phyloP scores from a whole-genome alignment of 2,797 vertebrate genomes.

The Paedocypris micromegethes region DNA sequence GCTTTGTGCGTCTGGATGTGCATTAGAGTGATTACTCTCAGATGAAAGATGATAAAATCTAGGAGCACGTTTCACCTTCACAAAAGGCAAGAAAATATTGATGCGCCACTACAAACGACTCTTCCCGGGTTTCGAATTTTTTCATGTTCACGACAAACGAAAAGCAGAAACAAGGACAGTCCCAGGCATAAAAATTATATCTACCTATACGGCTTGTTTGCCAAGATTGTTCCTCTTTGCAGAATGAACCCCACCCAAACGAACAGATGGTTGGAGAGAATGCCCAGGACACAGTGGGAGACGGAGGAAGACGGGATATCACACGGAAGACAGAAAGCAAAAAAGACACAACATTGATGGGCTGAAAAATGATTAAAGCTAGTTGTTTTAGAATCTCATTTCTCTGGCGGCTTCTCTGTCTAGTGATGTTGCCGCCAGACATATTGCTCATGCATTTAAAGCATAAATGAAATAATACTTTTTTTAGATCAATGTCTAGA shows the following conservation, averaged over 20 bases:
- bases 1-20: slow-evolving; percentile 6
- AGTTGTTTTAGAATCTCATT: neutral
- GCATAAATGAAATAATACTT: neutral
- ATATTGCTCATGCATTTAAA: neutral
- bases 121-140: slow-evolving; percentile 6
- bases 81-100: slow-evolving; percentile 8
- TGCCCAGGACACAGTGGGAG: slow-evolving; percentile 63
- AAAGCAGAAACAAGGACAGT: slow-evolving; percentile 23
- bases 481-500: too few species aligned
- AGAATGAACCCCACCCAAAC: slow-evolving; percentile 58
- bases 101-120: slow-evolving; percentile 11
- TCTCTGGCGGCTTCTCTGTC: neutral
- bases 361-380: slow-evolving; percentile 18
- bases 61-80: slow-evolving; percentile 27
- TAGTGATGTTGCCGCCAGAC: neutral
- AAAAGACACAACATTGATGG: slow-evolving; percentile 23
- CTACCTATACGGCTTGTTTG: slow-evolving; percentile 38
- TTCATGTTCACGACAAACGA: slow-evolving; percentile 13
- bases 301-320: slow-evolving; percentile 8
- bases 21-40: slow-evolving; percentile 18
- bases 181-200: slow-evolving; percentile 21
- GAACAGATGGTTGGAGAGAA: slow-evolving; percentile 70
- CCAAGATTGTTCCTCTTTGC: slow-evolving; percentile 43
- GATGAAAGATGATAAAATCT: slow-evolving; percentile 30
- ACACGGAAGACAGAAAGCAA: slow-evolving; percentile 30